Base-by-base conservation (phyloP, 2,888 invertebrate species). In the Brenthis ino region DNA sequence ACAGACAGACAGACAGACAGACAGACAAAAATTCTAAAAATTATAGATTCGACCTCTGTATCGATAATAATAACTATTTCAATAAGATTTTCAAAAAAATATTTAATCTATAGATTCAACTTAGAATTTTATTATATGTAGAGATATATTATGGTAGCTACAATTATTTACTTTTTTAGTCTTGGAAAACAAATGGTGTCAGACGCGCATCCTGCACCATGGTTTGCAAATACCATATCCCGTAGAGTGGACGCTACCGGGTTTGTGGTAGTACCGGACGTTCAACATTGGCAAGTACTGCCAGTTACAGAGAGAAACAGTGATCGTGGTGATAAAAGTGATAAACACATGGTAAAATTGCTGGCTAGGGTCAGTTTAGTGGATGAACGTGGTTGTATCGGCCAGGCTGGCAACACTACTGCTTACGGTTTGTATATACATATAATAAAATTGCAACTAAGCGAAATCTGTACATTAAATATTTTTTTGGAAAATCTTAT, bases 111-210 rank as follows among this genome's bases (percentile, higher is more conserved):
- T 5, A 28, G 28, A 28, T 28, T 28, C 28, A 4, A 4, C 4
- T 28, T 4, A 28, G 4, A 28, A 28, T 28, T 28, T 28, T 28
- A 28, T 28, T 28, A 4, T 28, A 28, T 28, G 28, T 28, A 28
- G 3, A 28, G 28, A 28, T 28, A 28, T 28, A 28, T 28, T 28
- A 28, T 28, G 24, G 13, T 3, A 33, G 28, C 48, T 28, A 54
- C 6, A 28, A 24, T 28, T n/a, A 13, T 4, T 72, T 48, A 63
- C 70, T 56, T 14, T 58, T 61, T 75, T 85, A 93, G 92, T 72
- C 81, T 93, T 24, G 86, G 86, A 14, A 89, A 89, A 70, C 90
- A 91, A 77, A 87, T 90, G 86, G 88, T 92, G 2, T 82, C 89
- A 0, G 83, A 89, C 70, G 85, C 85, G 0, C 86, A 89, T 64